These are phyloP conservation scores for Lamproptera curius DNA, from an alignment of 2,888 invertebrate genomes.

Conservation along the genomic window DNA sequence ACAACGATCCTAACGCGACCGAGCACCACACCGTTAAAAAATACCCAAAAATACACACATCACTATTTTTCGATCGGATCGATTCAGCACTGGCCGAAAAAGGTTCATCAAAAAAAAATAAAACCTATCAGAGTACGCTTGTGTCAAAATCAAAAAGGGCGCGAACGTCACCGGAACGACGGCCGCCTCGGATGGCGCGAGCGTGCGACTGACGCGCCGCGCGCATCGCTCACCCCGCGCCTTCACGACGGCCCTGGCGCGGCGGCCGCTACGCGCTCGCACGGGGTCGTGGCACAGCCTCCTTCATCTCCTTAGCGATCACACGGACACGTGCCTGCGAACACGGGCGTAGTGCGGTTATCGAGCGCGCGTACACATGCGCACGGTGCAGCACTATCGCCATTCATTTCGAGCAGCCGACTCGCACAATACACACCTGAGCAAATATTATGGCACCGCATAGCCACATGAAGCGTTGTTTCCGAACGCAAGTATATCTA, in stretches of 20 bases:
- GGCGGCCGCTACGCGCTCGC: slow-evolving; percentile 29
- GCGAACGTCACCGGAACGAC: slow-evolving; percentile 41
- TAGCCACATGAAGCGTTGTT: slow-evolving; percentile 59
- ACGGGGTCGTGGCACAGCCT: slow-evolving; percentile 48
- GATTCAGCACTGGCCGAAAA: slow-evolving; percentile 35
- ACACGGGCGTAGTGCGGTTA: slow-evolving; percentile 65
- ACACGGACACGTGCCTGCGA: slow-evolving; percentile 56
- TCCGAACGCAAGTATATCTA: slow-evolving; percentile 44
- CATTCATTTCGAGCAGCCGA: slow-evolving; percentile 57
- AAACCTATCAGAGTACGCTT: slow-evolving; percentile 23
- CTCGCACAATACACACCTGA: slow-evolving; percentile 61
- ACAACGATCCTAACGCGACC: slow-evolving; percentile 38
- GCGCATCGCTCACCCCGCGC: slow-evolving; percentile 38
- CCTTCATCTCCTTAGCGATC: slow-evolving; percentile 50
- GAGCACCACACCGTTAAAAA: slow-evolving; percentile 34
- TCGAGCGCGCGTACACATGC: slow-evolving; percentile 73
- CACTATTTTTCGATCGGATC: slow-evolving; percentile 41
- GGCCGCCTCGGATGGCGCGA: slow-evolving; percentile 53
- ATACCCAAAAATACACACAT: slow-evolving; percentile 39
- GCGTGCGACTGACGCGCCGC: slow-evolving; percentile 56
- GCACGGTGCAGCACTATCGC: slow-evolving; percentile 47
- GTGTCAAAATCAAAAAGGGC: slow-evolving; percentile 43
- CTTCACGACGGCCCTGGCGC: slow-evolving; percentile 27
- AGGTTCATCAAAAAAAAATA: slow-evolving; percentile 34
- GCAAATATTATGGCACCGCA: slow-evolving; percentile 63